phyloP scores from a whole-genome alignment of 2,797 vertebrate species.

The Gila robusta region DNA sequence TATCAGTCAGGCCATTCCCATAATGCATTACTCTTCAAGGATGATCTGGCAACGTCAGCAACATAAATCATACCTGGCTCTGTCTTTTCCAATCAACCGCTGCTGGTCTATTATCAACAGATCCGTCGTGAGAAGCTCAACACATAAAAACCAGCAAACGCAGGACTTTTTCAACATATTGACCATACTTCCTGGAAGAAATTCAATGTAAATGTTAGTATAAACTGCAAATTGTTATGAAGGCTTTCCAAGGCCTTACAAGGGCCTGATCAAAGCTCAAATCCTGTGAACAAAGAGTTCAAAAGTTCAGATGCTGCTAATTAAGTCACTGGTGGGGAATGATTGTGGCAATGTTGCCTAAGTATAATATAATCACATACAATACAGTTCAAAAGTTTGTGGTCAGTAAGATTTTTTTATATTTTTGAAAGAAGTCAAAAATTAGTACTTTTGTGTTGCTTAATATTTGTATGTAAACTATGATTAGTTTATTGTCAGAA shows the following conservation, averaged over 20 bases:
- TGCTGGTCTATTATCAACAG: slow-evolving; percentile 62
- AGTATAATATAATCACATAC: neutral
- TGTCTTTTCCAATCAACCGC: slow-evolving; percentile 63
- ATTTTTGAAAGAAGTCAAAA: neutral
- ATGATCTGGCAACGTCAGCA: slow-evolving; percentile 69
- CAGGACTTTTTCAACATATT: slow-evolving; percentile 56
- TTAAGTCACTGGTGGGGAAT: neutral
- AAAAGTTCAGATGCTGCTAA: neutral
- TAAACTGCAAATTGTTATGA: slow-evolving; percentile 29
- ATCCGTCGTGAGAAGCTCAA: slow-evolving; percentile 52
- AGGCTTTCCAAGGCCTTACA: slow-evolving; percentile 29
- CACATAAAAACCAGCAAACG: slow-evolving; percentile 41
- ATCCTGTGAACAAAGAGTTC: neutral
- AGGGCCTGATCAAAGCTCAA: slow-evolving; percentile 1
- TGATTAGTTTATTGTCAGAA: neutral
- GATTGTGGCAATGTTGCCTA: neutral
- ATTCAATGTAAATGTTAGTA: neutral
- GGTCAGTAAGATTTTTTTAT: neutral
- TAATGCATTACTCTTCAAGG: slow-evolving; percentile 72
- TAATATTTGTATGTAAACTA: too few relatives aligned
- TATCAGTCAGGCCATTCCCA: slow-evolving; percentile 72
- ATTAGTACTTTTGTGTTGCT: neutral
- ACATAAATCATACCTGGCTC: slow-evolving; percentile 72
- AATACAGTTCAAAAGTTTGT: neutral
- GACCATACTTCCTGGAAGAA: slow-evolving; percentile 39